Evolutionary conservation across 2,797 vertebrate species (phyloP), one percentile per base, ranked within the genome.

Genomic region (Urosaurus nigricauda): DNA sequence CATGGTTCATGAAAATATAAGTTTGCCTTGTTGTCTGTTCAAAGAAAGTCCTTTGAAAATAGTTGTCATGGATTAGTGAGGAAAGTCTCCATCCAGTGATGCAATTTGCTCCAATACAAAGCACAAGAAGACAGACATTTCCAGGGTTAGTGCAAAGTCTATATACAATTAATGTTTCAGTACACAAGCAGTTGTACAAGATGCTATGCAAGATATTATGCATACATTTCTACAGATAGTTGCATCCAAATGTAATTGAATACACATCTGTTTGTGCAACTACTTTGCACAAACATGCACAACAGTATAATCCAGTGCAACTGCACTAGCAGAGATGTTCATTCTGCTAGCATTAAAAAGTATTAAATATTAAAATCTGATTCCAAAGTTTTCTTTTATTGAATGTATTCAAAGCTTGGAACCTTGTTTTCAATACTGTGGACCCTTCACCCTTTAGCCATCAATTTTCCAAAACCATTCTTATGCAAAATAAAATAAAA

Each of bases 361-460:
- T 32, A 68, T 29, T 68, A 9, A 68, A 2, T 32, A 68, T 29
- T 68, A 68, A 68, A 68, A 26, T 68, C 26, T 68, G 19, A 68
- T 65, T 93, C 92, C 89, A 88, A 5, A 79, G n/a, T 73, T 74
- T 87, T 43, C n/a, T 88, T 86, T 16, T 86, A 47, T 37, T 89
- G 60, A 32, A 40, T 32, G 56, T 85, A 91, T 89, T 68, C 4
- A 88, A 40, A 43, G 3, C 7, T 13, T 75, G 73, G 73, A 32
- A 2, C 17, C 63, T 68, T 32, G 11, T 68, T 68, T 68, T 11
- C 29, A 32, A 9, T 75, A 37, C 3, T 43, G 37, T 40, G 73
- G 40, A 26, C 37, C 0, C 37, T 75, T 11, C 40, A 37, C 73
- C 19, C 73, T 37, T 21, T 75, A 75, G 32, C 65, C 32, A 68